These are phyloP conservation scores for Diarsia brunnea DNA, from an alignment of 2,888 invertebrate genomes.

Conservation along the genomic window DNA sequence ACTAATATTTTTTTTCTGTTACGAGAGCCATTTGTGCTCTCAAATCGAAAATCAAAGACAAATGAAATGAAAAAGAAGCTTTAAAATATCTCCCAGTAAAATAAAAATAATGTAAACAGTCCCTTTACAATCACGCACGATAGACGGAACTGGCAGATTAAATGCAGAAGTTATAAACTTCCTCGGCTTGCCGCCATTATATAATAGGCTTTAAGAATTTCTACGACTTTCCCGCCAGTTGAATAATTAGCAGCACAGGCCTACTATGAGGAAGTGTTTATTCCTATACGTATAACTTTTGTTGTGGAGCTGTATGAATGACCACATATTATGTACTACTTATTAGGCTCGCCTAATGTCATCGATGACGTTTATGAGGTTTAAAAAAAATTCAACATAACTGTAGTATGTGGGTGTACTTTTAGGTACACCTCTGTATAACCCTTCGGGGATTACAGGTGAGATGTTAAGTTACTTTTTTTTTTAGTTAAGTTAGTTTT, in stretches of 20 bases:
- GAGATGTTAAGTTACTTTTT: conserved; percentile 3
- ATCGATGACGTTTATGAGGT: background rate
- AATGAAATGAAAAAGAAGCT: background rate
- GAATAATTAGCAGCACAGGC: conserved; percentile 33
- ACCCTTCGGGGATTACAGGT: background rate
- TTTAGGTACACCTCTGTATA: background rate
- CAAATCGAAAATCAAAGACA: background rate
- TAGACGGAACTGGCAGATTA: conserved; percentile 20
- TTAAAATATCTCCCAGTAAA: background rate
- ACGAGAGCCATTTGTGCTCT: background rate
- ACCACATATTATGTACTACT: background rate
- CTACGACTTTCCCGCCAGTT: conserved; percentile 31
- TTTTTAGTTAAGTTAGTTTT: no score
- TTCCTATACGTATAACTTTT: background rate
- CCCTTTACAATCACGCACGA: background rate
- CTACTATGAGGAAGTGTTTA: conserved; percentile 34
- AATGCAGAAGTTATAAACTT: conserved; percentile 23
- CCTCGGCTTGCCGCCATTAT: conserved; percentile 6
- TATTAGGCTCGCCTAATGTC: background rate
- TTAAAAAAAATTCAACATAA: background rate
- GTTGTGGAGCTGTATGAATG: conserved; percentile 9
- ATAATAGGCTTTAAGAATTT: conserved; percentile 25
- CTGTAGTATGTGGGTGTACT: background rate
- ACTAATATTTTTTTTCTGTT: background rate
- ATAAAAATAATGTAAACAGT: background rate